Conservation (phyloP, 2,113 vertebrate genomes). For the Pangasianodon hypophthalmus region DNA sequence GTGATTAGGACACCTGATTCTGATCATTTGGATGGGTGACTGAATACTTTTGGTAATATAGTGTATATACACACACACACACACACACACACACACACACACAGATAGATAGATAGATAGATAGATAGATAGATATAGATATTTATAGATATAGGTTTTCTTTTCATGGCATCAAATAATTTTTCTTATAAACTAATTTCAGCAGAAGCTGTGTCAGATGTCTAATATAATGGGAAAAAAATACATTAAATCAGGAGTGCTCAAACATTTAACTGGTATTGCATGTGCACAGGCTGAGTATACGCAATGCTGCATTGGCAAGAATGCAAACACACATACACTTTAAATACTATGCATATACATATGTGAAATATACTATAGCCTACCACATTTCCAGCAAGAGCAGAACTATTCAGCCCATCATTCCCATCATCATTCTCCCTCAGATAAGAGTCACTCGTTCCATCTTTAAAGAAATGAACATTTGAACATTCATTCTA, state of each 20-base stretch:
- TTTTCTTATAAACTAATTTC: too few relatives aligned
- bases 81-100: too few relatives aligned
- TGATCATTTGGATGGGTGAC: too few relatives aligned
- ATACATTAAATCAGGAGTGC: background rate
- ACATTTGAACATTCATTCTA: background rate
- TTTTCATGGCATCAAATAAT: too few relatives aligned
- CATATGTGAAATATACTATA: background rate
- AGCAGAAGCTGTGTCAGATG: too few relatives aligned
- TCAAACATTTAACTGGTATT: background rate
- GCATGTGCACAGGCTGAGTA: background rate
- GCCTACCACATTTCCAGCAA: slow-evolving; percentile 13
- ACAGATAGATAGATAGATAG: too few relatives aligned
- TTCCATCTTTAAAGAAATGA: slow-evolving; percentile 78
- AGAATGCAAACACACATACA: background rate
- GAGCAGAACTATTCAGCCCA: slow-evolving; percentile 58
- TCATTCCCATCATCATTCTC: slow-evolving; percentile 77
- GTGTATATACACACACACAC: too few relatives aligned
- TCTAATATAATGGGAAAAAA: too few relatives aligned
- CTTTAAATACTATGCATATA: background rate
- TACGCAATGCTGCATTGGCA: background rate
- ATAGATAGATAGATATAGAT: too few relatives aligned
- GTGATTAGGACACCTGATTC: too few relatives aligned
- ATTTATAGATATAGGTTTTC: too few relatives aligned
- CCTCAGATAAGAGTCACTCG: slow-evolving; percentile 77
- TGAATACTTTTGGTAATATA: too few relatives aligned